Evolutionary conservation across 2,888 invertebrate genomes (phyloP), one percentile per base, ranked within the genome.

Genomic region (Nineta flava): DNA sequence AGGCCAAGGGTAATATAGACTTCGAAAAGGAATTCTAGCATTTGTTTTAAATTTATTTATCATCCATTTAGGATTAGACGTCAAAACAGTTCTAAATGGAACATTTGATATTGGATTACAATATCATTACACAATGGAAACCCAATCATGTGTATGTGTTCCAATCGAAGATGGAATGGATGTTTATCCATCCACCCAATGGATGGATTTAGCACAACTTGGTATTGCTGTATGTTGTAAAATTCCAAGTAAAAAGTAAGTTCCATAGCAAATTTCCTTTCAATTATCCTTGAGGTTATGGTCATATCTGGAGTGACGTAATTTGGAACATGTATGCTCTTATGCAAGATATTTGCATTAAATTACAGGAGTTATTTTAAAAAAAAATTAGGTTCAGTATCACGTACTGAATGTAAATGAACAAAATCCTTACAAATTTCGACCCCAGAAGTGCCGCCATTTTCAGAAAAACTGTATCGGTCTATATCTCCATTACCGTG

Each of bases 101-200:
- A 65, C 59, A 21, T 70, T 74, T 41, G 64, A 70, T 44, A 65
- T 74, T 13, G 77, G 75, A 0, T 63, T 73, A 1, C 87, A 88
- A 60, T 86, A 83, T 61, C 87, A 87, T 64, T 85, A 75, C 57
- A 77, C 79, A 1, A 83, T 87, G 84, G 87, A 87, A 63, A 75
- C 81, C 0, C 83, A 83, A 55, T 71, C 73, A 32, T 79, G 80
- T 53, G 65, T 78, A 1, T 73, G 75, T 10, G 62, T 73, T 34
- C 84, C 84, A 0, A 69, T 67, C 21, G 85, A 85, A 56, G 79
- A 82, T 57, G 80, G 79, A 1, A 63, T 83, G 52, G 76, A 81
- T 47, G 72, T 83, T 1, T 75, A 73, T 52, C 67, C 79, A 0
- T 60, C 81, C 0, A 71, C 79, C 0, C 84, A 85, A 58, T 79